Evolutionary conservation across 2,797 vertebrate genomes (phyloP).

Genomic region (Neoniphon sammara): DNA sequence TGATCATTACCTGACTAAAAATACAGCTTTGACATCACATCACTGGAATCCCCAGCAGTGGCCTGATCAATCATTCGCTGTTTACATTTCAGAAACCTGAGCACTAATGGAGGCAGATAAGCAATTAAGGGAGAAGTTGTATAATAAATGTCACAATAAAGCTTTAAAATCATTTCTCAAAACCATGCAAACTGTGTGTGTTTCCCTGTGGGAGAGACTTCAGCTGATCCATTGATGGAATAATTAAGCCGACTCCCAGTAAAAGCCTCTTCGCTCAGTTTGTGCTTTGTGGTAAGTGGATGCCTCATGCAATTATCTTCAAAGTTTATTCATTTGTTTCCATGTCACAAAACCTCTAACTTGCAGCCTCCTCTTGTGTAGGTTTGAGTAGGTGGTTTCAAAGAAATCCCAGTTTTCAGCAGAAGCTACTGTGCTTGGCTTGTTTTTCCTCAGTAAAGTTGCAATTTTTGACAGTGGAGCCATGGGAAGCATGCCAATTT

Average conservation of each 20-base stretch:
- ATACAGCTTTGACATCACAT: constrained; percentile 2
- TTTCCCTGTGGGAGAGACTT: neutral
- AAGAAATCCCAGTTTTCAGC: constrained; percentile 38
- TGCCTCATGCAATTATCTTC: constrained; percentile 26
- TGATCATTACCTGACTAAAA: neutral
- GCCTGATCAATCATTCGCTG: constrained; percentile 12
- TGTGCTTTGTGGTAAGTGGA: constrained; percentile 12
- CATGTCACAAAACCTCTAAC: constrained; percentile 6
- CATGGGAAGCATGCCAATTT: constrained; percentile 9
- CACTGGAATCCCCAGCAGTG: neutral
- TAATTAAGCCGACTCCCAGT: constrained; percentile 33
- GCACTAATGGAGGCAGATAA: constrained; percentile 8
- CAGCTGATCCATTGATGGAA: constrained; percentile 25
- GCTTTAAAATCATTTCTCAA: constrained; percentile 14
- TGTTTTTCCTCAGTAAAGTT: constrained; percentile 16
- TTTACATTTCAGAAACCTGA: constrained; percentile 8
- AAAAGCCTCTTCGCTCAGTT: constrained; percentile 38
- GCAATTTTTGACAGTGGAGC: constrained; percentile 2
- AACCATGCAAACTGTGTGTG: neutral
- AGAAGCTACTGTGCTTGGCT: constrained; percentile 8
- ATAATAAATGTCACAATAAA: neutral
- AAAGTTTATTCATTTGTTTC: constrained; percentile 42
- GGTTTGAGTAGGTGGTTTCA: constrained; percentile 49
- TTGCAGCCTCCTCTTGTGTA: constrained; percentile 40
- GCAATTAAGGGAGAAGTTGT: neutral